Conservation (phyloP, 2,888 invertebrate genomes). For the Perithous albicinctus region DNA sequence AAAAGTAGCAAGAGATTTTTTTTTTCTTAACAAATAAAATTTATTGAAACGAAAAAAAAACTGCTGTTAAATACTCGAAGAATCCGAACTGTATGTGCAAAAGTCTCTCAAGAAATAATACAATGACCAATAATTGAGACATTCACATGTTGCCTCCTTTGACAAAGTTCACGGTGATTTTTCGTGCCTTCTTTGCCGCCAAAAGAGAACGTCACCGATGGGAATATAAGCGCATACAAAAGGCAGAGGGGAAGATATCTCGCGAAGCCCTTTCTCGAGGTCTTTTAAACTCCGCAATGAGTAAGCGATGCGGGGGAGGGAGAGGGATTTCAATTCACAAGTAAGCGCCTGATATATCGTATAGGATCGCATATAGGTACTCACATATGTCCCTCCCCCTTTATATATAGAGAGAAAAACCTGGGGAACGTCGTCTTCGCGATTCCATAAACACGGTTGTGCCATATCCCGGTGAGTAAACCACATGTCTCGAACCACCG, state of each 20-base stretch:
- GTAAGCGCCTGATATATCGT: slow-evolving; percentile 7
- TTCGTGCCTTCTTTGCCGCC: slow-evolving; percentile 24
- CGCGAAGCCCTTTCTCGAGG: slow-evolving; percentile 59
- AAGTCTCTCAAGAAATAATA: not conserved
- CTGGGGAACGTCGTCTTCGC: slow-evolving; percentile 52
- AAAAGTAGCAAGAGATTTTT: no score
- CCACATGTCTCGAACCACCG: slow-evolving; percentile 20
- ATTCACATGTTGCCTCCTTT: slow-evolving; percentile 17
- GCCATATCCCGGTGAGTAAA: slow-evolving; percentile 32
- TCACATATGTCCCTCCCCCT: slow-evolving; percentile 30
- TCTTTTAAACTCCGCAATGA: not conserved
- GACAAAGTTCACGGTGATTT: slow-evolving; percentile 58
- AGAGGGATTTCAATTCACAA: slow-evolving; percentile 49
- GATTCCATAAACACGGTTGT: slow-evolving; percentile 64
- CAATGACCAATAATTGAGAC: slow-evolving; percentile 53
- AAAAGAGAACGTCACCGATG: slow-evolving; percentile 49
- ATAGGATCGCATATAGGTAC: slow-evolving; percentile 23
- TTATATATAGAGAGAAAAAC: not conserved
- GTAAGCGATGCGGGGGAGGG: not conserved
- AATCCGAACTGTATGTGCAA: not conserved
- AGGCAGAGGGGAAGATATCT: not conserved
- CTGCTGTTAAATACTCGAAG: not conserved
- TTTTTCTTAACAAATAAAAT: no score
- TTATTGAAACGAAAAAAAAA: not conserved
- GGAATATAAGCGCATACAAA: not conserved